Evolutionary conservation across 2,797 vertebrate species (phyloP).

Genomic region (Rhinatrema bivittatum): DNA sequence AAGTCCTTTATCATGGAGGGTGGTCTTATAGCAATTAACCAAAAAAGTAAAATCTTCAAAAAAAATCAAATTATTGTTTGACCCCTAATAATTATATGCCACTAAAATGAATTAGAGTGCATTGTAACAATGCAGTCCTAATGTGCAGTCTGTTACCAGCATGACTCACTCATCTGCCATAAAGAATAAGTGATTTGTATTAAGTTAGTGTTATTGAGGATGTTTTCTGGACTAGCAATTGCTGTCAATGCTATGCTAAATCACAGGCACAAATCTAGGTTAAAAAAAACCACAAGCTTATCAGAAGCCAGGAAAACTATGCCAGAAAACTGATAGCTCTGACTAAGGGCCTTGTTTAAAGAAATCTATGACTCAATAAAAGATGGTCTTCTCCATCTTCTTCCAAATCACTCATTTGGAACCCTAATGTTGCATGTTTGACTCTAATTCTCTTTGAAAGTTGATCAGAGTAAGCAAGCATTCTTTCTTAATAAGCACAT

Average conservation of each 20-base stretch:
- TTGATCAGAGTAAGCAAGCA: slow-evolving; percentile 48
- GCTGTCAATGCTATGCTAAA: slow-evolving; percentile 63
- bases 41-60: slow-evolving; percentile 60
- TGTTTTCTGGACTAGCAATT: slow-evolving; percentile 59
- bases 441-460: slow-evolving; percentile 56
- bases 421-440: slow-evolving; percentile 67
- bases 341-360: slow-evolving; percentile 68
- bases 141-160: slow-evolving; percentile 49
- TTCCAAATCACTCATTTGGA: slow-evolving; percentile 53
- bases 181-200: slow-evolving; percentile 78
- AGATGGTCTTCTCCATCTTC: slow-evolving; percentile 35
- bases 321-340: slow-evolving; percentile 55
- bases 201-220: slow-evolving; percentile 50
- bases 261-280: slow-evolving; percentile 52
- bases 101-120: slow-evolving; percentile 69
- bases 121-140: slow-evolving; percentile 63
- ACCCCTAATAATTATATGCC: slow-evolving; percentile 71
- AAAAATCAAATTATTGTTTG: slow-evolving; percentile 82
- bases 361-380: slow-evolving; percentile 61
- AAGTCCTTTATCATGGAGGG: slow-evolving; percentile 62
- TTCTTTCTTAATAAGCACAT: slow-evolving; percentile 46
- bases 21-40: slow-evolving; percentile 62
- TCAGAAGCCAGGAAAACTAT: slow-evolving; percentile 64
- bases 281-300: slow-evolving; percentile 72
- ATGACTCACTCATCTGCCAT: slow-evolving; percentile 59